Base-by-base conservation (phyloP, 2,113 vertebrate genomes). In the Prietella phreatophila region DNA sequence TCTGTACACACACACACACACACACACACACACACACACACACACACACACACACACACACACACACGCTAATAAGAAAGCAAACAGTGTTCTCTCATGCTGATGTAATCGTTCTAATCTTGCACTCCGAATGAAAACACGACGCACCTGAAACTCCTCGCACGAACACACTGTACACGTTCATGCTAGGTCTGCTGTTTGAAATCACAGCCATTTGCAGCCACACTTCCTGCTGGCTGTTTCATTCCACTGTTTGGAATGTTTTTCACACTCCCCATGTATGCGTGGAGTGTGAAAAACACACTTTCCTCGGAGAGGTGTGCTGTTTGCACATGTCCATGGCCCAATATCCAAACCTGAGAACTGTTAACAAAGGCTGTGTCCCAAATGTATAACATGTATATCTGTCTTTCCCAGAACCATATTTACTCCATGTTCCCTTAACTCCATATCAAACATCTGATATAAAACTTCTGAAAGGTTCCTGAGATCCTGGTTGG, bases 181-280 rank as follows among this genome's bases (percentile, higher is more conserved):
- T 60, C 56, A 86, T 84, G 90, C 63, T 86, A 89, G 89, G n/a
- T 91, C 90, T 82, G 73, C 20, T 55, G 88, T 80, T 75, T 71
- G 63, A 85, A 88, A 88, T 91, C 79, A 82, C 89, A 90, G 86
- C 13, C 83, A 83, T 91, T 88, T 89, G 58, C 84, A 85, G 89
- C 65, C 78, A 87, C 86, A 19, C 79, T 63, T 81, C 56, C 88
- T 83, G 73, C 89, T 88, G 91, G 91, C 82, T 89, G 89, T 93
- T 93, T 89, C 92, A 93, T 94, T 93, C 89, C 90, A 47, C 42
- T 47, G 5, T 47, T 47, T 47, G 42, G 42, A 47, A 47, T 47
- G 42, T 47, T 47, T 47, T 47, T 47, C 42, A 47, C 42, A 47
- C 42, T 47, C 42, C 42, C 42, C 42, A 91, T 82, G 89, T 90